Conservation (phyloP, 1,140 invertebrate species). For the Diploscapter pachys region DNA sequence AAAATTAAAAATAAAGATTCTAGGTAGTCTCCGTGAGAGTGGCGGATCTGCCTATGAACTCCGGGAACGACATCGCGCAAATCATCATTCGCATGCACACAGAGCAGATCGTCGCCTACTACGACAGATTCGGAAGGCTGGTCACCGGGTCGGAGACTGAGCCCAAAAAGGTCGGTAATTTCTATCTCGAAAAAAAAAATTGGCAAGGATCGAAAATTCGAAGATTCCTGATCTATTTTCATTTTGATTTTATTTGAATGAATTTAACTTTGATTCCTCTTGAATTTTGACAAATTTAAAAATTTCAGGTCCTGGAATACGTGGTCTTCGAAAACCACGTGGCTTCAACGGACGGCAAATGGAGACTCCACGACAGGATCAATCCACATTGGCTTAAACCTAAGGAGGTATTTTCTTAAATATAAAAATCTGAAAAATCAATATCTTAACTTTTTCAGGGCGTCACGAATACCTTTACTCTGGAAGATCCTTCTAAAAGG, state of each 20-base stretch:
- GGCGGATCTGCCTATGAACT: slow-evolving; percentile 50
- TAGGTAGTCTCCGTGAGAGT: slow-evolving; percentile 74
- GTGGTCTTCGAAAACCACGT: slow-evolving; percentile 94
- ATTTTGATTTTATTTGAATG: too few relatives aligned
- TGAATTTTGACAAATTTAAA: too few relatives aligned
- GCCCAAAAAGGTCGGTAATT: slow-evolving; percentile 46
- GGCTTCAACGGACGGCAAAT: slow-evolving; percentile 79
- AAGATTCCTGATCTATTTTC: too few relatives aligned
- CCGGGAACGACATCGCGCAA: slow-evolving; percentile 73
- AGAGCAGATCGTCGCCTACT: slow-evolving; percentile 83
- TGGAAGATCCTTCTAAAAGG: not conserved
- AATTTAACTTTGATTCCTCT: too few relatives aligned
- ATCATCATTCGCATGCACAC: slow-evolving; percentile 90
- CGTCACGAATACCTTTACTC: not conserved
- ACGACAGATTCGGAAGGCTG: slow-evolving; percentile 90
- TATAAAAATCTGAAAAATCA: too few relatives aligned
- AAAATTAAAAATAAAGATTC: not conserved
- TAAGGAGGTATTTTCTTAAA: too few relatives aligned
- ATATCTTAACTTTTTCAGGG: too few relatives aligned
- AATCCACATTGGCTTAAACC: slow-evolving; percentile 44
- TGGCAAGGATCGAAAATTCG: slow-evolving; percentile 79
- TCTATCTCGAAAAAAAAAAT: not conserved
- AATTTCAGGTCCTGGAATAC: slow-evolving; percentile 72
- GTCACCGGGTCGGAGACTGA: slow-evolving; percentile 85
- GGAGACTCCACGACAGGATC: slow-evolving; percentile 80